These are phyloP conservation scores for Philereme vetulata DNA, from an alignment of 2,888 invertebrate species.

Conservation along the genomic window DNA sequence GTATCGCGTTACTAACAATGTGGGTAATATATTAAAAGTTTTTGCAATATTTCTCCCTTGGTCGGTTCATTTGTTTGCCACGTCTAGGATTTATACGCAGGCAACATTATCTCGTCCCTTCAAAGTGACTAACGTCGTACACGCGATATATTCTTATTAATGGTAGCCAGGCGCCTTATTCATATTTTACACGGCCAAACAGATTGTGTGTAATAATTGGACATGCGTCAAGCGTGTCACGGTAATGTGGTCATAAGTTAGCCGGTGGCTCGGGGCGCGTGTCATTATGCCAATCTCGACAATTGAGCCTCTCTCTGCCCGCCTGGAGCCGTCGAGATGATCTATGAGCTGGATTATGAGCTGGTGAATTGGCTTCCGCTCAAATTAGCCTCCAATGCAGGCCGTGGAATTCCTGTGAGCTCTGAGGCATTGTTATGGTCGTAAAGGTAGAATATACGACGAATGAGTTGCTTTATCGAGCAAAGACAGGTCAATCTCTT, in stretches of 20 bases:
- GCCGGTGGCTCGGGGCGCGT: constrained; percentile 66
- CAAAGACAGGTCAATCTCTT: neutral
- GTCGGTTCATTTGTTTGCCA: constrained; percentile 70
- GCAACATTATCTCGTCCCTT: constrained; percentile 77
- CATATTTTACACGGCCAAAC: constrained; percentile 76
- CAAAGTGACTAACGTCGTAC: constrained; percentile 67
- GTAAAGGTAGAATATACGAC: neutral
- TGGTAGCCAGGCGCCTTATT: constrained; percentile 64
- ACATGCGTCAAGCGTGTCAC: constrained; percentile 78
- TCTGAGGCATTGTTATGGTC: constrained; percentile 9
- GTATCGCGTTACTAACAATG: constrained; percentile 64
- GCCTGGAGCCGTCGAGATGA: constrained; percentile 55
- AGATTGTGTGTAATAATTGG: constrained; percentile 81
- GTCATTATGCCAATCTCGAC: constrained; percentile 78
- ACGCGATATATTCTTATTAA: constrained; percentile 66
- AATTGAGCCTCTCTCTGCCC: constrained; percentile 61
- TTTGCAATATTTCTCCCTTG: constrained; percentile 76
- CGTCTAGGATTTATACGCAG: constrained; percentile 73
- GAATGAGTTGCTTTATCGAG: neutral
- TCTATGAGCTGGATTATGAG: constrained; percentile 72
- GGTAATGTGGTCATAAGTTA: constrained; percentile 79
- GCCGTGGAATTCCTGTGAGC: constrained; percentile 34
- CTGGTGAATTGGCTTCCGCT: constrained; percentile 60
- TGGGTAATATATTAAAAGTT: constrained; percentile 68
- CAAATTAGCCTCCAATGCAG: constrained; percentile 47